phyloP scores from a whole-genome alignment of 1,140 invertebrate species.

The Platorchestia sp. region DNA sequence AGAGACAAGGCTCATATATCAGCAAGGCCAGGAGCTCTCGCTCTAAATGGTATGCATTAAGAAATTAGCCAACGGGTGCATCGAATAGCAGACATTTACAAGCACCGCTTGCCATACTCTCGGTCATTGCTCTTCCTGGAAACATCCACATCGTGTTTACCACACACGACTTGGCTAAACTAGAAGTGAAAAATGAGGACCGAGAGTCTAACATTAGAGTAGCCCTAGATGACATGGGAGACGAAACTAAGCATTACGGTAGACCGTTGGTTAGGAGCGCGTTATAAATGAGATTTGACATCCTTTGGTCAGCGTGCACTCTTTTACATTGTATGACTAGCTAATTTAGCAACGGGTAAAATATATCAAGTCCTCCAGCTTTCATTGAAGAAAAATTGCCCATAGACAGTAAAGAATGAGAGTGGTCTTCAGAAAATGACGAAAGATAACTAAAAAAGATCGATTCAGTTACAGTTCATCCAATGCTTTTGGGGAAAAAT shows the following conservation, averaged over 20 bases:
- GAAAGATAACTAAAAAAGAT: neutral
- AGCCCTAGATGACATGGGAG: neutral
- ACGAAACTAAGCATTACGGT: neutral
- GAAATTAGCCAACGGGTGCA: neutral
- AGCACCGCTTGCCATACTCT: neutral
- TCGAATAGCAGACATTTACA: neutral
- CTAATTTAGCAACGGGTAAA: neutral
- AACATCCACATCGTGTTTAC: neutral
- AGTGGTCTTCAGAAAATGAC: neutral
- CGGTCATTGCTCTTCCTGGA: neutral
- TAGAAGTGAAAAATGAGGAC: neutral
- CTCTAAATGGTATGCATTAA: slow-evolving; percentile 9
- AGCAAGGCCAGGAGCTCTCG: neutral
- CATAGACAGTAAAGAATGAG: neutral
- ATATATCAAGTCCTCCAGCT: neutral
- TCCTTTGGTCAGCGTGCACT: neutral
- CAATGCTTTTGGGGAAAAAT: no score
- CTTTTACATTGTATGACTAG: neutral
- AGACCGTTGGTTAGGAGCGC: neutral
- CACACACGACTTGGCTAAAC: neutral
- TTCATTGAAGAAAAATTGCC: neutral
- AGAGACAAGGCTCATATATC: neutral
- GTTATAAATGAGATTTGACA: neutral
- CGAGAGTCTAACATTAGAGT: neutral
- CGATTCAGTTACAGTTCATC: no score